These are phyloP conservation scores for Octodonta nipae DNA, from an alignment of 2,888 invertebrate species.

Conservation along the genomic window DNA sequence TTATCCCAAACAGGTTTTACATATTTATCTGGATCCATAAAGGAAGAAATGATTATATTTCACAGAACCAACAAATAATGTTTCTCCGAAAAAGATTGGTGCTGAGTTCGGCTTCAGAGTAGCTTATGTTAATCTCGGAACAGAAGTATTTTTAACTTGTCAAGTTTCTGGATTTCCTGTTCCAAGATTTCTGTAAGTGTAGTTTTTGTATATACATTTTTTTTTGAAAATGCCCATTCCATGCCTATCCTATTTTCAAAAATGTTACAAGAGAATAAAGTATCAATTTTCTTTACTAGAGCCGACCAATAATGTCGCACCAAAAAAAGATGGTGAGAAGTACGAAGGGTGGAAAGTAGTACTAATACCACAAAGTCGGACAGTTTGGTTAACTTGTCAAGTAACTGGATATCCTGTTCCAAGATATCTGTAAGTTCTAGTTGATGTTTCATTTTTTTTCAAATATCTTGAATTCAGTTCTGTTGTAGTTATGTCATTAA, in stretches of 20 bases:
- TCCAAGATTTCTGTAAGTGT: slow-evolving; percentile 48
- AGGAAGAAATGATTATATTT: no score
- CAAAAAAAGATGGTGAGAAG: slow-evolving; percentile 47
- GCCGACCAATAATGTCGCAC: slow-evolving; percentile 51
- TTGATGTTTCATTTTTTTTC: not conserved
- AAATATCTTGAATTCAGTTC: not conserved
- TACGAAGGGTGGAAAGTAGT: slow-evolving; percentile 46
- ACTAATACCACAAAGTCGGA: slow-evolving; percentile 38
- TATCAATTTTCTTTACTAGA: slow-evolving; percentile 25
- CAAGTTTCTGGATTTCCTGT: slow-evolving; percentile 55
- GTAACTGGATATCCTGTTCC: slow-evolving; percentile 44
- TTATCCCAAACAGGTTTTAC: no score
- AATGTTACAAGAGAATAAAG: no score
- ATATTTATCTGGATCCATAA: no score
- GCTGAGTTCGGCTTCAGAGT: slow-evolving; percentile 42
- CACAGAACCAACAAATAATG: slow-evolving; percentile 48
- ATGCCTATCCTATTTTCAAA: no score
- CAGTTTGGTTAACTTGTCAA: slow-evolving; percentile 51
- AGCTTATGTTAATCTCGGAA: slow-evolving; percentile 40
- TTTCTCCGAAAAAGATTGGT: slow-evolving; percentile 45
- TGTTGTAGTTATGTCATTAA: not conserved
- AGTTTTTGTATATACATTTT: slow-evolving; percentile 5
- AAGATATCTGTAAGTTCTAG: slow-evolving; percentile 25
- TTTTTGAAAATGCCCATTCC: slow-evolving; percentile 9
- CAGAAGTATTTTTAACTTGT: slow-evolving; percentile 50